Evolutionary conservation across 1,140 invertebrate genomes (phyloP), one percentile per base, ranked within the genome.

Genomic region (Drosophila sturtevanti): DNA sequence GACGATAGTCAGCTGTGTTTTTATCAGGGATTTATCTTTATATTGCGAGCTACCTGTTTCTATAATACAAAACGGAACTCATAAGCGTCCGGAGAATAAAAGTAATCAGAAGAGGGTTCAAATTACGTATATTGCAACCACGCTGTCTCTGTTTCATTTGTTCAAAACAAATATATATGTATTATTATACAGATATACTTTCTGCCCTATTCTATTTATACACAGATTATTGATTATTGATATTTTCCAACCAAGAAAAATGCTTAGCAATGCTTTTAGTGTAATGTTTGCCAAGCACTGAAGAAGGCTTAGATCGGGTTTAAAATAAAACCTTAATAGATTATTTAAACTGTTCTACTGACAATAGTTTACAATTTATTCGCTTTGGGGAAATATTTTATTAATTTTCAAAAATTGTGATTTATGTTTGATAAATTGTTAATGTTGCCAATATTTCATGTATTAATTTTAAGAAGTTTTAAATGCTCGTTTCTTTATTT

Each of bases 1-100:
- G 63, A 79, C 63, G 63, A 63, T 60, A 41, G 58, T 24, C 48
- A 68, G 38, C 54, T 51, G 60, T 59, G 16, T 55, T 12, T 12
- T 55, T 68, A 52, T 68, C 58, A 38, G 68, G 63, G 72, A 79
- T 79, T 89, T 87, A 87, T 77, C 75, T 77, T 77, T 38, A 38
- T 48, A 68, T n/a, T n/a, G n/a, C n/a, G n/a, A 41, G 64, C 79
- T 86, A 79, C 82, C 78, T 71, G 52, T 35, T 63, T 56, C 48
- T 38, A 60, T 21, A 48, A 21, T 7, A 48, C 14, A 44, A 16
- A 44, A 16, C 41, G 41, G 16, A 21, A 48, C 7, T 21, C 41
- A 48, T 16, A 21, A 21, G 41, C 41, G 41, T 3, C 41, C 10
- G 7, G 2, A 48, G 16, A 48, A n/a, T n/a, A n/a, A n/a, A 18